Base-by-base conservation (phyloP, 2,797 vertebrate species). In the Sebastes minor region DNA sequence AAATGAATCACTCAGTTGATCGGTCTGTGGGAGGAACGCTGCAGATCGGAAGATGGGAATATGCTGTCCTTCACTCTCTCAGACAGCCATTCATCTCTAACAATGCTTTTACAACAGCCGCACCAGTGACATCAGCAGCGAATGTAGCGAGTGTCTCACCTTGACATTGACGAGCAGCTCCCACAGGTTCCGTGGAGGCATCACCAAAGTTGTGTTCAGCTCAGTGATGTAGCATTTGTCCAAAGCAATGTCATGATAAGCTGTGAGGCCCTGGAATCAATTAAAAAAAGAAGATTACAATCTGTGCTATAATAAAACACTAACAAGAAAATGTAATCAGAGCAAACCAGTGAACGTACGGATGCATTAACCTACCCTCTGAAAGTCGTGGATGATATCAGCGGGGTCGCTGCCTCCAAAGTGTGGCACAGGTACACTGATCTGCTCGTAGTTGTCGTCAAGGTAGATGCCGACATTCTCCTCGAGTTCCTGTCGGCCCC, bases 191-290 rank as follows among this genome's bases (percentile, higher is more conserved):
- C 97, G 96, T 8, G 97, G 98, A 13, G 96, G 96, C 96, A 98
- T 97, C 87, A 99, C 98, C 0, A 97, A 91, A 32, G 97, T 97
- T 35, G 97, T 97, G 94, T 99, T 98, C 64, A 99, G 96, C 91
- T 98, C 97, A 0, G 97, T 97, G 91, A 99, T 95, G 9, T 98
- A 99, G 93, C 98, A 99, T 81, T 98, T 98, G 93, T 98, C 97
- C 96, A 98, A 87, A 1, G 95, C 94, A 69, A 98, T 96, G 94
- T 99, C 98, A 0, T 98, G 93, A 83, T 99, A 99, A 12, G 97
- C 98, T 2, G 98, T 99, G 88, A 99, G 95, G 5, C 97, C 97
- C 98, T 99, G 92, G 0, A 11, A 77, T 2, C 32, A 61, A 33
- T 8, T 1, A n/a, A 61, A 4, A 22, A 25, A 56, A 49, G 8